These are phyloP conservation scores for Microtus oregoni DNA, from an alignment of 2,113 vertebrate species.

Conservation along the genomic window DNA sequence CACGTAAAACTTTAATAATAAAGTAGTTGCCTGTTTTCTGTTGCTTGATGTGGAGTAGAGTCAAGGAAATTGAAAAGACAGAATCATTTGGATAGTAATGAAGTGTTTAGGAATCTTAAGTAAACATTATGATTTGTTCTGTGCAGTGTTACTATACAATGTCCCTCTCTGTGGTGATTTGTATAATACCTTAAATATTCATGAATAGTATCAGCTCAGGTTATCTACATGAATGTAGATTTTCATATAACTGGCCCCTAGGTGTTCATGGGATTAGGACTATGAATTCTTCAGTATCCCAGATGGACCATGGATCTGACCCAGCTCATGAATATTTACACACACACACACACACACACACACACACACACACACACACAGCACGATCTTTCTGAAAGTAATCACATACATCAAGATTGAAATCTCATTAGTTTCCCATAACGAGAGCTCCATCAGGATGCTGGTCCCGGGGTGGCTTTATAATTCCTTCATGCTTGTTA, in stretches of 20 bases:
- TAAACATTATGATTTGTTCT: constrained; percentile 70
- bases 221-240: constrained; percentile 71
- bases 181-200: constrained; percentile 57
- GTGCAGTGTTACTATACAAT: constrained; percentile 30
- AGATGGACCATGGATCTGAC: constrained; percentile 48
- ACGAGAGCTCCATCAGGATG: constrained; percentile 64
- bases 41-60: constrained; percentile 62
- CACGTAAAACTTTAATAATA: constrained; percentile 68
- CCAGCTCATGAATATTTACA: constrained; percentile 83
- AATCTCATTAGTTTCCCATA: constrained; percentile 70
- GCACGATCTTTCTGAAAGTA: constrained; percentile 73
- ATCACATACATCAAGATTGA: constrained; percentile 78
- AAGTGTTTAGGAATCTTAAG: constrained; percentile 68
- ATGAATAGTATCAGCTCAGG: constrained; percentile 52
- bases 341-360: no score
- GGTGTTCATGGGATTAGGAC: constrained; percentile 80
- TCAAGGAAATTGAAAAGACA: constrained; percentile 57
- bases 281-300: constrained; percentile 73
- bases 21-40: constrained; percentile 61
- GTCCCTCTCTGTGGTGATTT: background rate
- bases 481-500: constrained; percentile 57
- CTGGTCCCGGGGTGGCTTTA: constrained; percentile 42
- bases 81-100: constrained; percentile 53
- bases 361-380: background rate
- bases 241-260: constrained; percentile 69